Conservation (phyloP, 1,140 invertebrate genomes). For the Drosophila malerkotliana region DNA sequence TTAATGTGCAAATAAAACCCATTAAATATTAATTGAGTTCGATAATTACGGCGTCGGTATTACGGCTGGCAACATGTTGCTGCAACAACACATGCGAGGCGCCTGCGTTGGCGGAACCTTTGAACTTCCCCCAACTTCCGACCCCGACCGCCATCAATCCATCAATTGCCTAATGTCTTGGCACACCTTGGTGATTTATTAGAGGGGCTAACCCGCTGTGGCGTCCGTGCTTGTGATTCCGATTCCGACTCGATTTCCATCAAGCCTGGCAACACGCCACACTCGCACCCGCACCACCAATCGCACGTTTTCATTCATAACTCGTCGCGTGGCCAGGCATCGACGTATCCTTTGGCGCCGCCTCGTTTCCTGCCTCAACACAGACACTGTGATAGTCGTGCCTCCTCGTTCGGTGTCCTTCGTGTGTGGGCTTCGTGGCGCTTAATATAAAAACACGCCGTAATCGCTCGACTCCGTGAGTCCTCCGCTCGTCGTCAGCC, state of each 20-base stretch:
- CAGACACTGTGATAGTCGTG: conserved; percentile 5
- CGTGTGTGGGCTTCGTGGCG: conserved; percentile 43
- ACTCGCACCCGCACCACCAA: conserved; percentile 24
- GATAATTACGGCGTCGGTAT: conserved; percentile 51
- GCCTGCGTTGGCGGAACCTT: conserved; percentile 27
- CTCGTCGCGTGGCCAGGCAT: conserved; percentile 47
- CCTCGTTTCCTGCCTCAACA: conserved; percentile 36
- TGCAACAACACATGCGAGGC: conserved; percentile 44
- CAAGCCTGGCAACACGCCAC: conserved; percentile 16
- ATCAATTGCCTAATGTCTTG: conserved; percentile 26
- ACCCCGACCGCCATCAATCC: conserved; percentile 12
- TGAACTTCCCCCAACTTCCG: not conserved
- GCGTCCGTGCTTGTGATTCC: conserved; percentile 8
- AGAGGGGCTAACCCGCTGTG: conserved; percentile 5
- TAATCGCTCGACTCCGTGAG: conserved; percentile 65
- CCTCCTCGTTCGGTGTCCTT: conserved; percentile 32
- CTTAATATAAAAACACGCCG: conserved; percentile 79
- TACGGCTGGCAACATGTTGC: conserved; percentile 35
- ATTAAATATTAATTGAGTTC: conserved; percentile 80
- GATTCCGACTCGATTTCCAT: conserved; percentile 18
- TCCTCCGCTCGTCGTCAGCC: conserved; percentile 80
- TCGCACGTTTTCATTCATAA: conserved; percentile 74
- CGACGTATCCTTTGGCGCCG: conserved; percentile 14
- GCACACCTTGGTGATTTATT: conserved; percentile 41
- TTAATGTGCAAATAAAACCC: conserved; percentile 76